These are phyloP conservation scores for Dipodomys merriami DNA, from an alignment of 2,113 vertebrate species.

Conservation along the genomic window DNA sequence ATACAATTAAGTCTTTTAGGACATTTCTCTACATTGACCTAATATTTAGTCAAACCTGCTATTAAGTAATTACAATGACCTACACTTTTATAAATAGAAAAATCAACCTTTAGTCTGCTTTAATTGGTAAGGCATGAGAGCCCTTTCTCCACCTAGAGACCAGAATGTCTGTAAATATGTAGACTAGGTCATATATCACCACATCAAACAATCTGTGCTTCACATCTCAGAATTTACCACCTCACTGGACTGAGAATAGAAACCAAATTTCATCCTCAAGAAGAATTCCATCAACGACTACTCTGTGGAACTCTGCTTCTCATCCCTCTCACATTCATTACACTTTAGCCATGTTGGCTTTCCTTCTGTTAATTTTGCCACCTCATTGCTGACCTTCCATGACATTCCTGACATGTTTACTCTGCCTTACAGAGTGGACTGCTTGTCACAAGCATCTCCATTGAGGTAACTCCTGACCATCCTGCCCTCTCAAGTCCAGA, in stretches of 20 bases:
- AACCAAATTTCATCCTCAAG: background rate
- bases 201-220: background rate
- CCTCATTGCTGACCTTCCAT: background rate
- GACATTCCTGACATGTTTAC: background rate
- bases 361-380: background rate
- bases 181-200: background rate
- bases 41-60: background rate
- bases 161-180: background rate
- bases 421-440: background rate
- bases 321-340: background rate
- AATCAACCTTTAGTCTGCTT: background rate
- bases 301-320: background rate
- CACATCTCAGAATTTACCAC: background rate
- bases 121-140: background rate
- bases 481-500: background rate
- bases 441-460: background rate
- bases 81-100: background rate
- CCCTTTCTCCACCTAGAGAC: background rate
- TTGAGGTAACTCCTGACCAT: background rate
- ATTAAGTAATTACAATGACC: background rate
- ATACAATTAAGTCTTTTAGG: background rate
- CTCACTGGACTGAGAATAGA: background rate
- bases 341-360: background rate
- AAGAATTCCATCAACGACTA: background rate
- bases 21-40: background rate